phyloP scores from a whole-genome alignment of 2,888 invertebrate genomes.

The Cordilura impudica region DNA sequence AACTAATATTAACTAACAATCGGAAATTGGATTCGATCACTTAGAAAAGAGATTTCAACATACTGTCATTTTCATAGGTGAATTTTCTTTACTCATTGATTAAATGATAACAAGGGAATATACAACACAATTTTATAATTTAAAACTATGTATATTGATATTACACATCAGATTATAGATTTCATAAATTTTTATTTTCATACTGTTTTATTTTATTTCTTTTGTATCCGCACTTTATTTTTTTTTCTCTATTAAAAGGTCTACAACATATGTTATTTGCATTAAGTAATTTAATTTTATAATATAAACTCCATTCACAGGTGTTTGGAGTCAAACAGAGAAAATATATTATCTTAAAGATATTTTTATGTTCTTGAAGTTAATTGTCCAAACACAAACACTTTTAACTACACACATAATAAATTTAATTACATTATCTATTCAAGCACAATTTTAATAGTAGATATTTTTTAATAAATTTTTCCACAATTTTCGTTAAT shows the following conservation, averaged over 20 bases:
- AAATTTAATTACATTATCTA: background rate
- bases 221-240: background rate
- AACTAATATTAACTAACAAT: too few species aligned
- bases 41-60: too few species aligned
- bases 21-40: too few species aligned
- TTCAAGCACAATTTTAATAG: background rate
- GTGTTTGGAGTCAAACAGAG: slow-evolving; percentile 30
- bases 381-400: background rate
- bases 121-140: too few species aligned
- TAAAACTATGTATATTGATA: too few species aligned
- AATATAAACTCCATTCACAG: slow-evolving; percentile 34
- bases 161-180: too few species aligned
- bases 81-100: too few species aligned
- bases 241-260: background rate
- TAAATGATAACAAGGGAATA: too few species aligned
- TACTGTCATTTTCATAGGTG: too few species aligned
- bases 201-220: background rate
- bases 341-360: slow-evolving; percentile 47
- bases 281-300: background rate
- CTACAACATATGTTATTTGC: background rate
- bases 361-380: slow-evolving; percentile 4
- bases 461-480: too few species aligned
- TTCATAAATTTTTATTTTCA: too few species aligned
- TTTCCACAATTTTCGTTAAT: slow-evolving; percentile 8
- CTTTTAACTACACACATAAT: background rate